phyloP scores from a whole-genome alignment of 2,888 invertebrate genomes.

The Epicampocera succincta region DNA sequence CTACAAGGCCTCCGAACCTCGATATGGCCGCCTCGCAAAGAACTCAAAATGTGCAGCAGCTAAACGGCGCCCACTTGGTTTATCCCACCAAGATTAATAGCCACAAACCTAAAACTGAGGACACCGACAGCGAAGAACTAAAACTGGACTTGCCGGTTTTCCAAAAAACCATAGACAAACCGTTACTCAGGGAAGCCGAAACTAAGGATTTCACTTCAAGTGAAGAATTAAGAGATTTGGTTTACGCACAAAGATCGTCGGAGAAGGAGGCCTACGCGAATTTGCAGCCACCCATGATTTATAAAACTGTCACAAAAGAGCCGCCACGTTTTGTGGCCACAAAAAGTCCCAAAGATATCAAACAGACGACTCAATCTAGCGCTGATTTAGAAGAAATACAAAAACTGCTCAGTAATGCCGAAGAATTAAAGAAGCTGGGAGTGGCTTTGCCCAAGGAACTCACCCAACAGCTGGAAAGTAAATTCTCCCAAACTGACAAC shows the following conservation, averaged over 20 bases:
- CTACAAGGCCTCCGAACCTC: conserved; percentile 71
- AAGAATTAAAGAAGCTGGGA: conserved; percentile 77
- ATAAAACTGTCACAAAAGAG: conserved; percentile 73
- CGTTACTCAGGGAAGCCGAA: not conserved
- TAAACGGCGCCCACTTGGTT: conserved; percentile 75
- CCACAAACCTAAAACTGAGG: conserved; percentile 33
- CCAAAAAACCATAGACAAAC: conserved; percentile 50
- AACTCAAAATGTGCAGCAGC: conserved; percentile 73
- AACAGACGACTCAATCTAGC: conserved; percentile 71
- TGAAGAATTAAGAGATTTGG: conserved; percentile 76
- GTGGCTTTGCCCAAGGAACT: conserved; percentile 75
- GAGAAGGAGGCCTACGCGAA: conserved; percentile 75
- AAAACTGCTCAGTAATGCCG: conserved; percentile 82
- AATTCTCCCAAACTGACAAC: conserved; percentile 63
- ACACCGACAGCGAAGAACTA: conserved; percentile 53
- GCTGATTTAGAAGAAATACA: conserved; percentile 83
- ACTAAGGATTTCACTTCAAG: conserved; percentile 72
- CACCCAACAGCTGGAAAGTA: conserved; percentile 75
- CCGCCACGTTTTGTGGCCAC: conserved; percentile 69
- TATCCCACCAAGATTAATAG: conserved; percentile 72
- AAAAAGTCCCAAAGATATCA: conserved; percentile 56
- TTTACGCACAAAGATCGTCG: conserved; percentile 46
- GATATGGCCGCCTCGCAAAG: conserved; percentile 76
- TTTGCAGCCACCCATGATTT: conserved; percentile 75
- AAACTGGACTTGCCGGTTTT: conserved; percentile 73